Evolutionary conservation across 2,797 vertebrate genomes (phyloP).

Genomic region (Anolis apletophallus): DNA sequence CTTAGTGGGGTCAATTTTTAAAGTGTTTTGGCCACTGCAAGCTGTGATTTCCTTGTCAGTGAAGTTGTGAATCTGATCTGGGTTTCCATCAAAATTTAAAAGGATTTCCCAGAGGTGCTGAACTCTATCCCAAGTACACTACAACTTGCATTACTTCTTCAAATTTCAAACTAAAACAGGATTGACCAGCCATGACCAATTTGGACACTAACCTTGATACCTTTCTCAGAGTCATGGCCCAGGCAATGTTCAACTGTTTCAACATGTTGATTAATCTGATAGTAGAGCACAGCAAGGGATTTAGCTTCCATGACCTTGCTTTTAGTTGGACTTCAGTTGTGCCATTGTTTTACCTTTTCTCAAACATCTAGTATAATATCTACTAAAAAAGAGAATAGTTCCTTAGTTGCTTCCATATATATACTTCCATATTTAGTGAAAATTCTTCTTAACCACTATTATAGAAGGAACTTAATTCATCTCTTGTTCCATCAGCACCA

Average conservation of each 20-base stretch:
- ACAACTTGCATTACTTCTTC: too few relatives aligned
- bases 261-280: background rate
- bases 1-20: background rate
- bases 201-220: background rate
- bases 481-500: constrained; percentile 17
- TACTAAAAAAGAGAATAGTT: fast-evolving
- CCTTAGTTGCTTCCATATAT: fast-evolving
- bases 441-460: constrained; percentile 45
- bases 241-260: background rate
- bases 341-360: background rate
- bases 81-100: too few relatives aligned
- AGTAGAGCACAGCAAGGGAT: background rate
- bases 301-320: background rate
- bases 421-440: fast-evolving
- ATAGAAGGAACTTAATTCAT: constrained; percentile 54
- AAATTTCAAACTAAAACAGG: too few relatives aligned
- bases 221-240: background rate
- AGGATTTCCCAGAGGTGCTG: too few relatives aligned
- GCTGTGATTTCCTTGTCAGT: too few relatives aligned
- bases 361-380: fast-evolving
- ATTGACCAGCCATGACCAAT: too few relatives aligned
- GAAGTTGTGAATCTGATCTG: too few relatives aligned
- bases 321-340: fast-evolving
- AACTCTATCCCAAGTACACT: too few relatives aligned
- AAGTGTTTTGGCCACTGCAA: background rate